Conservation (phyloP, 2,113 vertebrate species). For the Chionomys nivalis region DNA sequence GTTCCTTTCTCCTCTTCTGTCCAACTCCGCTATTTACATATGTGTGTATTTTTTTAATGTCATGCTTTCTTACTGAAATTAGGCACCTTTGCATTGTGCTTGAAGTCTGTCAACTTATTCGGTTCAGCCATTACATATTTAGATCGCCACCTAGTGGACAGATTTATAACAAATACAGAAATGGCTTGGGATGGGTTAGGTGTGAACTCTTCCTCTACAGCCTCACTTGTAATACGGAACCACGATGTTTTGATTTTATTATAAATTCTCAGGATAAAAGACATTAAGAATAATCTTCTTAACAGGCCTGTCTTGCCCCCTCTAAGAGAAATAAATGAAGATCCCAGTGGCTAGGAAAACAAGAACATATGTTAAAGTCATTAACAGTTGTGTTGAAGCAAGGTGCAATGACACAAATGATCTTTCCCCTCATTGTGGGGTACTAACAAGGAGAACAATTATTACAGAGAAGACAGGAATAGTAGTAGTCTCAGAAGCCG, state of each 20-base stretch:
- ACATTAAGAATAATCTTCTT: neutral
- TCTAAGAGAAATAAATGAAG: slow-evolving; percentile 74
- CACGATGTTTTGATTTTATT: slow-evolving; percentile 42
- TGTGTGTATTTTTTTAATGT: neutral
- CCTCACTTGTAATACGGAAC: slow-evolving; percentile 21
- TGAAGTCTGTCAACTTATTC: neutral
- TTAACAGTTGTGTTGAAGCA: slow-evolving; percentile 77
- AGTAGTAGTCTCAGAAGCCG: neutral
- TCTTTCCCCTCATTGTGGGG: slow-evolving; percentile 70
- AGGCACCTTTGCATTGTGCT: neutral
- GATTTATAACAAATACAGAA: neutral
- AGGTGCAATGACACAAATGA: slow-evolving; percentile 72
- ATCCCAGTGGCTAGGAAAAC: slow-evolving; percentile 75
- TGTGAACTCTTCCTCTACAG: neutral
- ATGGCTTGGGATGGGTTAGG: neutral
- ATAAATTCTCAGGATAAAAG: slow-evolving; percentile 45
- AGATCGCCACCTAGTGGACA: slow-evolving; percentile 72
- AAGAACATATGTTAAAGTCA: slow-evolving; percentile 81
- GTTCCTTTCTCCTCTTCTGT: too few species aligned
- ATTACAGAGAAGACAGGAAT: slow-evolving; percentile 44
- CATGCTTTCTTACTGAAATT: slow-evolving; percentile 24
- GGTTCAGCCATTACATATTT: slow-evolving; percentile 57
- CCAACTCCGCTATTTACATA: neutral
- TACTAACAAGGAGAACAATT: slow-evolving; percentile 71
- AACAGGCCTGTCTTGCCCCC: slow-evolving; percentile 52